phyloP scores from a whole-genome alignment of 2,113 vertebrate genomes.

The Natator depressus region DNA sequence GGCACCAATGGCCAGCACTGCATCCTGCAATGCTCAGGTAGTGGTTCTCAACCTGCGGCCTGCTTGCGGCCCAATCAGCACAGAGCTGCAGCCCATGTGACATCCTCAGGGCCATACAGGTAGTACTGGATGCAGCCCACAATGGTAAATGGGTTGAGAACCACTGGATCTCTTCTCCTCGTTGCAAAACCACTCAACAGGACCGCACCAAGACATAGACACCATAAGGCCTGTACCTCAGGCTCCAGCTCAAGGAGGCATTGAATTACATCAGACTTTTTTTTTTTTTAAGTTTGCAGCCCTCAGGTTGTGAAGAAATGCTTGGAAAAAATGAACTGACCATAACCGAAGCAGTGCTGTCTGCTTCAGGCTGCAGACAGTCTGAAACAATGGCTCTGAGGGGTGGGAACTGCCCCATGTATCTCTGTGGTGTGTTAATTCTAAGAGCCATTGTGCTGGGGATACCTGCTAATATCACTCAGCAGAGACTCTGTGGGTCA shows the following conservation, averaged over 20 bases:
- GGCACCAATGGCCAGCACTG: not conserved
- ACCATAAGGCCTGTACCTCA: not conserved
- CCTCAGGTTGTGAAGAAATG: not conserved
- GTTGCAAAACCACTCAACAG: too few relatives aligned
- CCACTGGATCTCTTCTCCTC: too few relatives aligned
- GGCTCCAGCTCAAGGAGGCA: not conserved
- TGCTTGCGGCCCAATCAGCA: not conserved
- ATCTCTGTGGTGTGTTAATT: not conserved
- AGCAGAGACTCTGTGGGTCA: not conserved
- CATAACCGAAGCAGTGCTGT: not conserved
- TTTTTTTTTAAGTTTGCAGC: not conserved
- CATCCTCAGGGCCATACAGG: too few relatives aligned
- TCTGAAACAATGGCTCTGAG: not conserved
- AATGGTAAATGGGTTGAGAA: too few relatives aligned
- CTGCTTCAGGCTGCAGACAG: not conserved
- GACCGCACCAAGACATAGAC: too few relatives aligned
- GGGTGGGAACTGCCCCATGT: not conserved
- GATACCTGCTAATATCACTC: not conserved
- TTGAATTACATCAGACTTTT: not conserved
- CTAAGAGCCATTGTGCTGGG: not conserved
- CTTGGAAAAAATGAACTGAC: accelerated
- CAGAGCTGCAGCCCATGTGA: too few relatives aligned
- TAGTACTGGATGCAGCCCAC: too few relatives aligned
- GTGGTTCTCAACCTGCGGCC: not conserved
- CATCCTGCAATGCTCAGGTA: not conserved